Base-by-base conservation (phyloP, 2,113 vertebrate genomes). In the Hippocampus mohnikei region DNA sequence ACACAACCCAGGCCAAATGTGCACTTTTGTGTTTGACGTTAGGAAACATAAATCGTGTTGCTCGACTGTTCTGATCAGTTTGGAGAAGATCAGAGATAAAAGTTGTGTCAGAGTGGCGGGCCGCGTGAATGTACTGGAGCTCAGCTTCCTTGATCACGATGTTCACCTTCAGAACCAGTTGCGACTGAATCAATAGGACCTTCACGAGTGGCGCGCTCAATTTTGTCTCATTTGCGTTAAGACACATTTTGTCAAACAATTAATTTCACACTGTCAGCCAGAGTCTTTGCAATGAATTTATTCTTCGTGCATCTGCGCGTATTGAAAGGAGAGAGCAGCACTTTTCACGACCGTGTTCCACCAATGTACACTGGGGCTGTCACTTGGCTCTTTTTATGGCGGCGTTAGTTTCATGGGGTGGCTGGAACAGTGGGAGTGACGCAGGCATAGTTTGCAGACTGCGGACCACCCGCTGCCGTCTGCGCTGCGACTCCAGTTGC, bases 401-500 rank as follows among this genome's bases (percentile, higher is more conserved):
- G 37, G 40, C 3, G 0, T 78, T 78, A 78, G 42, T 76, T 79
- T 84, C 62, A 81, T 44, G 75, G 67, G 62, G 73, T 11, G 69
- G 50, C 52, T 66, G 62, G 70, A 80, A 59, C 69, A 67, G 63
- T 1, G 44, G 55, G 41, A 46, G 23, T 33, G 71, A 70, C 27
- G 20, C 44, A 64, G 68, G 70, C 21, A 12, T 70, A 67, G 42
- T 72, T 41, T 2, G 23, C 48, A 1, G n/a, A 27, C 67, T 60
- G 55, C 63, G 52, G 87, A 87, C 86, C 88, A 89, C 84, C 84
- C 73, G 23, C 70, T 37, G 67, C 46, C 40, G 62, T 67, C 60
- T 67, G 50, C 64, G 46, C 72, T 58, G 23, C 52, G 74, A 67
- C 77, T 82, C 69, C 77, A 80, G 86, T 85, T 90, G 84, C 85